Evolutionary conservation across 2,113 vertebrate species (phyloP).

Genomic region (Vulpes ferrilata): DNA sequence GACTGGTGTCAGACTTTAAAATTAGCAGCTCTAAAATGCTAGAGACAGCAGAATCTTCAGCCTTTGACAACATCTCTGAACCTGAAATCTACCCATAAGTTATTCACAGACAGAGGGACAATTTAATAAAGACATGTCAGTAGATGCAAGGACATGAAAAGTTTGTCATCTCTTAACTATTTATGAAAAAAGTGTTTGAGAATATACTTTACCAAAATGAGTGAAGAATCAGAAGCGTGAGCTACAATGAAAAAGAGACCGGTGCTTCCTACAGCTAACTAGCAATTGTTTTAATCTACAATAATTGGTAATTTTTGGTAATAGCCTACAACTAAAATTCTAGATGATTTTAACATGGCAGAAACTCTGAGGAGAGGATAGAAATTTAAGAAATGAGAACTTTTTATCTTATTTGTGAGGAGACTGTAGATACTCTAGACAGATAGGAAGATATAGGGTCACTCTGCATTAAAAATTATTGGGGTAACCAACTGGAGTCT

Average conservation of each 20-base stretch:
- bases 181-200: neutral
- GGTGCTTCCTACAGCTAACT: neutral
- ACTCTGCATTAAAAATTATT: neutral
- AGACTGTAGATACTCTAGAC: neutral
- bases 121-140: neutral
- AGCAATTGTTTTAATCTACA: neutral
- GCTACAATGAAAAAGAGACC: neutral
- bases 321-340: neutral
- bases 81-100: neutral
- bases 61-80: constrained; percentile 15
- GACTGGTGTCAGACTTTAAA: neutral
- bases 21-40: neutral
- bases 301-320: neutral
- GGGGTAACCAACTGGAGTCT: neutral
- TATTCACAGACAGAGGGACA: constrained; percentile 11
- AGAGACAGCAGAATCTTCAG: neutral
- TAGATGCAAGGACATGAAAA: neutral
- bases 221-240: neutral
- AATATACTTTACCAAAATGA: neutral
- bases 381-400: neutral
- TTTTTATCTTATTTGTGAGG: neutral
- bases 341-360: neutral
- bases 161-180: neutral
- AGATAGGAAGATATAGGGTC: neutral
- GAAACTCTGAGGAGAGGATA: neutral